Base-by-base conservation (phyloP, 2,113 vertebrate genomes). In the Sapayoa aenigma region DNA sequence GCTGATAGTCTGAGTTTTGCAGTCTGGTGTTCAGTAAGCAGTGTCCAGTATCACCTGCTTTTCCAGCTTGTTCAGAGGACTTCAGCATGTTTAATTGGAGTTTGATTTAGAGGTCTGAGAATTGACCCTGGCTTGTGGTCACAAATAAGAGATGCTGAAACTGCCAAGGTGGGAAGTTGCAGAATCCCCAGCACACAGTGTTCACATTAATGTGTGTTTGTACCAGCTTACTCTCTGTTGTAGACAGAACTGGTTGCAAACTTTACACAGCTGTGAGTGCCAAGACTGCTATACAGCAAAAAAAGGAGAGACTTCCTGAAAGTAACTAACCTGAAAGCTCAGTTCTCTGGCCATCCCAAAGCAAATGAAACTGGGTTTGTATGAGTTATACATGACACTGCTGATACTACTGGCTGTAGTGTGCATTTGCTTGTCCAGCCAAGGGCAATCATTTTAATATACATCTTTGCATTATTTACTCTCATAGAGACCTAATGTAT, bases 401-500 rank as follows among this genome's bases (percentile, higher is more conserved):
- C 88, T 9, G 8, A 24, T 93, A 69, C 55, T 87, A 79, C 65
- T 71, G 71, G 50, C 53, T 82, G 52, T 63, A 81, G 76, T 6
- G 63, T 87, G 72, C 3, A 0, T 93, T 95, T 93, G 72, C 76
- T 96, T 94, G 95, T 90, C 90, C 69, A 86, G 80, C 84, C 73
- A 47, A 96, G 92, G 77, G 74, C 82, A 96, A 74, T 90, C 97
- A 97, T 97, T 97, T 96, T 97, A 97, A 96, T 97, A 97, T 97
- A 97, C 97, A 97, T 97, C 96, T 96, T 96, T 95, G 95, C 96
- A 96, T 97, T 97, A 95, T 96, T 97, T 97, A 96, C 47, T 97
- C 96, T 96, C 97, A 95, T 89, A 95, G 97, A 98, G 87, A 97
- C 96, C 96, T 96, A 79, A 98, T 96, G 98, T 98, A 97, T 97